Evolutionary conservation across 2,113 vertebrate species (phyloP), one percentile per base, ranked within the genome.

Genomic region (Laterallus jamaicensis): DNA sequence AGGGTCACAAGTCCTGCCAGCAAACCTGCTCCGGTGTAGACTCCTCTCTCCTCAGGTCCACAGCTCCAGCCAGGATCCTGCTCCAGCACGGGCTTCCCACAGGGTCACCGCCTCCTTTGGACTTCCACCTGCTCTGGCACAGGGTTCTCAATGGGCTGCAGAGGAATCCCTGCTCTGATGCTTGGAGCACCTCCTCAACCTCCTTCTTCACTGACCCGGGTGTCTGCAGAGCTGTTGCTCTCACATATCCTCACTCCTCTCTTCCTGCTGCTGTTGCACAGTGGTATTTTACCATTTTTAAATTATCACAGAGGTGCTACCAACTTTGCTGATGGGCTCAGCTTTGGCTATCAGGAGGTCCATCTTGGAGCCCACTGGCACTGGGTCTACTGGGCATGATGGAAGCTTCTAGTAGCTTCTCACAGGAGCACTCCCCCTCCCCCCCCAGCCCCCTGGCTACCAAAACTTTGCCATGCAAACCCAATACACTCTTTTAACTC

Each of bases 81-180:
- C 47, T 94, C 47, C 37, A 40, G 47, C 5, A 3, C 2, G 5
- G 58, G 15, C 31, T 75, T 31, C 31, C 12, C 32, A 60, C 0
- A 0, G 32, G 32, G 18, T 42, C 67, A 50, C 76, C 78, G 52
- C 13, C 39, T 76, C 32, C 74, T 78, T 17, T 1, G 5, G 49
- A 11, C 16, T 42, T 21, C 5, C 32, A 3, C 37, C 26, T 78
- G 50, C 60, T 86, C 47, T 1, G 0, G 11, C 0, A 0, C 4
- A 17, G 55, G 8, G 16, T 39, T 31, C 63, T 69, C 28, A 39
- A 31, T 0, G 9, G 37, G 42, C 66, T 76, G 83, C 60, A 42
- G 31, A 25, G 24, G 4, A 83, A 83, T 19, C 18, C 55, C 68
- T 81, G 63, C 49, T 77, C 32, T 1, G 6, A 50, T 10, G 5